Evolutionary conservation across 2,888 invertebrate species (phyloP).

Genomic region (Xylophagus ater): DNA sequence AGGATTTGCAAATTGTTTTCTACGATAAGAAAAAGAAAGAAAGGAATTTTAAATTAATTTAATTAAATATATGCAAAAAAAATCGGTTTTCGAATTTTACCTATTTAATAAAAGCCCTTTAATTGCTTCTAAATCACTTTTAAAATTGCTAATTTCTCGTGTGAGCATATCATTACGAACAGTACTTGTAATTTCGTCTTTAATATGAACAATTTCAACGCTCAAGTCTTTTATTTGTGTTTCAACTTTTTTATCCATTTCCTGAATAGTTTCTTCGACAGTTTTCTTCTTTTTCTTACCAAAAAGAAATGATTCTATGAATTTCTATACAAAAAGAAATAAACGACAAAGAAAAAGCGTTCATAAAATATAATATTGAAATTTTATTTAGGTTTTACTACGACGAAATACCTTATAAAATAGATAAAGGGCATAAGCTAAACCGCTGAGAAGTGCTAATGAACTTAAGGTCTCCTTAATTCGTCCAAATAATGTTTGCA

Average conservation of each 20-base stretch:
- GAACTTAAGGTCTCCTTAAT: conserved; percentile 61
- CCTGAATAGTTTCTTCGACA: conserved; percentile 54
- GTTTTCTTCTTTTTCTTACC: conserved; percentile 53
- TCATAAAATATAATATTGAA: not conserved
- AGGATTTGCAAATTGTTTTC: conserved; percentile 70
- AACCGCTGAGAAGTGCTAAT: conserved; percentile 62
- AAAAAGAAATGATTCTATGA: conserved; percentile 55
- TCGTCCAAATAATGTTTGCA: conserved; percentile 39
- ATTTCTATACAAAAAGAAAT: conserved; percentile 42
- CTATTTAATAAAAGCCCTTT: conserved; percentile 62
- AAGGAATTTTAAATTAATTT: not conserved
- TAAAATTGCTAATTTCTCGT: conserved; percentile 53
- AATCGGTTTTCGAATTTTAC: conserved; percentile 36
- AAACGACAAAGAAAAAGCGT: conserved; percentile 3
- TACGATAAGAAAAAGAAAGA: conserved; percentile 24
- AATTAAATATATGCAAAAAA: not conserved
- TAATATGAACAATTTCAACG: conserved; percentile 52
- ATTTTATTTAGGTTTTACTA: not conserved
- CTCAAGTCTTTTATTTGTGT: conserved; percentile 48
- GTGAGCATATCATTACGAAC: conserved; percentile 39
- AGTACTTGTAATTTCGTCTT: conserved; percentile 49
- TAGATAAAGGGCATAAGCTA: conserved; percentile 66
- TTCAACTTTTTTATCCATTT: conserved; percentile 56
- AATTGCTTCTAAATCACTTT: conserved; percentile 57
- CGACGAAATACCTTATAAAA: conserved; percentile 58